Base-by-base conservation (phyloP, 2,888 invertebrate genomes). In the Bunonema sp. region DNA sequence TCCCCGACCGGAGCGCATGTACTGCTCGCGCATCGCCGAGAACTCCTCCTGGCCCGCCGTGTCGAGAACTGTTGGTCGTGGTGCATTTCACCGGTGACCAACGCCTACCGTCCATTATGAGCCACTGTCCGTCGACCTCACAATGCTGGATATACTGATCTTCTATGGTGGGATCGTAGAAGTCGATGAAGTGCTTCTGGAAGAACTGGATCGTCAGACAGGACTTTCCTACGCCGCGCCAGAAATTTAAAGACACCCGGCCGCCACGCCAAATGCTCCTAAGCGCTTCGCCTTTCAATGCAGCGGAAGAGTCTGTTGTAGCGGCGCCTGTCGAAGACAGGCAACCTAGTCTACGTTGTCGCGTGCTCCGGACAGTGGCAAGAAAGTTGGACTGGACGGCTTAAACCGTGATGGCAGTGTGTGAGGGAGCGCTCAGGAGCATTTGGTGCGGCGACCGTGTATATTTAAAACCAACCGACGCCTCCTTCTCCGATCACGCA, bases 201-300 rank as follows among this genome's bases (percentile, higher is more conserved):
- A 88, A 87, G 74, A 85, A 86, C 74, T 88, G 84, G 69, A 86
- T 87, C n/a, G 88, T 88, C 60, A 88, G 79, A n/a, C 86, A 85
- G 61, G 84, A 84, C 75, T 88, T 88, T 49, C 87, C 86, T 40
- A 87, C 86, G 51, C 86, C 86, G 47, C 86, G 86, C 72, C 85
- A 85, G n/a, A n/a, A n/a, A n/a, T n/a, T n/a, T n/a, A n/a, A n/a
- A n/a, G n/a, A 3, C 85, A 86, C n/a, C 86, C 84, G 48, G 86
- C 85, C 45, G 86, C 85, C 65, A 86, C n/a, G n/a, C n/a, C n/a
- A n/a, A n/a, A n/a, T n/a, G n/a, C n/a, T n/a, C n/a, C n/a, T n/a
- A n/a, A n/a, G n/a, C n/a, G n/a, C n/a, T n/a, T n/a, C n/a, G n/a
- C n/a, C n/a, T n/a, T n/a, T n/a, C n/a, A n/a, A n/a, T n/a, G n/a